A percentile compares a stretch with the other conserved stretches of the same genome.
These are phyloP conservation scores for Ochropleura leucogaster DNA, from an alignment of 2,888 invertebrate species.

Conservation along the genomic window DNA sequence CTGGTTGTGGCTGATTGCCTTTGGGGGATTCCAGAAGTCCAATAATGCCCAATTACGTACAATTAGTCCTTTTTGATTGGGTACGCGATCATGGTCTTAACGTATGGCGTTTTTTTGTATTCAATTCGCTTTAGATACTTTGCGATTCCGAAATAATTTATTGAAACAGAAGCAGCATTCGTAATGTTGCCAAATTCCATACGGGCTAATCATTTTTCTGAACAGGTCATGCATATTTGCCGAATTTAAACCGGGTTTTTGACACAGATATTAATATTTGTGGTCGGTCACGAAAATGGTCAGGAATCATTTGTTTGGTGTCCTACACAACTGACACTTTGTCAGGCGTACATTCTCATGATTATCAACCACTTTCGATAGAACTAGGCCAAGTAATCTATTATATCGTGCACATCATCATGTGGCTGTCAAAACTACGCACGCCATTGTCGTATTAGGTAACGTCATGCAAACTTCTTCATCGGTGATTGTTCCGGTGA, in stretches of 20 bases:
- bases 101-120: conserved; percentile 11
- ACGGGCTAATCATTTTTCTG: conserved; percentile 16
- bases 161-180: conserved; percentile 28
- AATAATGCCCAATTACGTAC: conserved; percentile 22
- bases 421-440: conserved; percentile 61
- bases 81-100: conserved; percentile 10
- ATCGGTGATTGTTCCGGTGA: conserved; percentile 55
- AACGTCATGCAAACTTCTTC: conserved; percentile 53
- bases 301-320: conserved; percentile 30
- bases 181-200: conserved; percentile 48
- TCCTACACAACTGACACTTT: conserved; percentile 33
- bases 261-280: background rate
- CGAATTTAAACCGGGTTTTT: background rate
- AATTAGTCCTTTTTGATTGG: conserved; percentile 28
- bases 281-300: conserved; percentile 16
- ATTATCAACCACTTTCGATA: conserved; percentile 56
- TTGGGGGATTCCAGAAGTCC: conserved; percentile 50
- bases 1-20: conserved; percentile 50
- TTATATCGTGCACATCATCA: conserved; percentile 63
- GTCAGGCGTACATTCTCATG: conserved; percentile 55
- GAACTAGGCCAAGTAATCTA: conserved; percentile 61
- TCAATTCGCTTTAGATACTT: conserved; percentile 4
- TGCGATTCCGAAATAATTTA: conserved; percentile 38
- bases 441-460: conserved; percentile 67
- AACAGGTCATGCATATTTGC: background rate